Evolutionary conservation across 1,140 invertebrate species (phyloP), one percentile per base, ranked within the genome.

Genomic region (Halictus rubicundus): DNA sequence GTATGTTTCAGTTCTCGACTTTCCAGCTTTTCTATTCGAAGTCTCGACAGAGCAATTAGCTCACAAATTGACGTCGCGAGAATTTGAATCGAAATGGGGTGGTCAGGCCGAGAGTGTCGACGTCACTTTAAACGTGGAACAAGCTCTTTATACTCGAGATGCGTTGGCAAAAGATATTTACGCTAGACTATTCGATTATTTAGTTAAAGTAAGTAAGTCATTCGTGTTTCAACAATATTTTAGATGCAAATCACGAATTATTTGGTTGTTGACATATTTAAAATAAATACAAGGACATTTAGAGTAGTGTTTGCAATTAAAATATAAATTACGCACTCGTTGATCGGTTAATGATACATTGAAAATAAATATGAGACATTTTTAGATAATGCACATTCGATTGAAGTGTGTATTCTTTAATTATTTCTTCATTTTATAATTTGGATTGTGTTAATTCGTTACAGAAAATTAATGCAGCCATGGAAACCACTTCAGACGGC

Each of bases 61-160:
- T 57, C 93, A 93, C 64, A 96, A 96, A 89, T 89, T 96, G 60
- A 95, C 94, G 12, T 95, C 95, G 65, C 92, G 96, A 3, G 93
- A 95, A 81, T 95, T 97, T 91, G 96, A 96, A 84, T 96, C 95
- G 68, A 96, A 96, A 93, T 96, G 96, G 96, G 96, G 96, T 70
- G 94, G 93, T 70, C 94, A 95, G 71, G 94, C 94, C 5, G 96
- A 97, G 87, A 94, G 93, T 60, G 95, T 96, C 25, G 95, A 96
- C 82, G 95, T 96, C 23, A 95, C 94, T 2, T 90, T 96, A 4
- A 95, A 95, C 80, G 92, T 95, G 4, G 95, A 96, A 80, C 96
- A 97, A 90, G 95, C 96, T 14, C 91, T 94, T 64, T 95, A 95
- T 83, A 94, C 95, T 3, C 86, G 95, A 77, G 95, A 96, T 90